These are phyloP conservation scores for Apotomis turbidana DNA, from an alignment of 2,888 invertebrate species.

Conservation along the genomic window DNA sequence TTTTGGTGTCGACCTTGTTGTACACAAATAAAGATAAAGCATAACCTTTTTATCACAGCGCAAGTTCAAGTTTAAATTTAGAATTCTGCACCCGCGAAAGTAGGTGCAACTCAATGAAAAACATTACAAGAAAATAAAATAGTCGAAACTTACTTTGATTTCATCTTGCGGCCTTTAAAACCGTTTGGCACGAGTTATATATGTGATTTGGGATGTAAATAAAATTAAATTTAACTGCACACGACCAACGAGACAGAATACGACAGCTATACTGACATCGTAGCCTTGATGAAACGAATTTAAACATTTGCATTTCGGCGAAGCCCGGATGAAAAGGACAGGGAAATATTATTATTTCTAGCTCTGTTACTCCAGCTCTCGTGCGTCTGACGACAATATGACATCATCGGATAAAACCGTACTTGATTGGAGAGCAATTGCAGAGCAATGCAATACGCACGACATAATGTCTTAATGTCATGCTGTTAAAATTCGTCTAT, in stretches of 20 bases:
- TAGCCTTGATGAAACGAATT: not conserved
- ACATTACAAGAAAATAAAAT: not conserved
- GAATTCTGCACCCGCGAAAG: no score
- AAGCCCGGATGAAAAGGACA: not conserved
- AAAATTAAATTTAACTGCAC: not conserved
- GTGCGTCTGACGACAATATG: not conserved
- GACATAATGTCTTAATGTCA: no score
- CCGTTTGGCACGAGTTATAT: not conserved
- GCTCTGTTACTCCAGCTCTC: not conserved
- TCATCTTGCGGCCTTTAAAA: not conserved
- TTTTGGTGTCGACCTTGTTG: no score
- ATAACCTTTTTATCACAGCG: no score
- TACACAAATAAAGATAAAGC: no score
- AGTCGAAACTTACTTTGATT: constrained; percentile 4
- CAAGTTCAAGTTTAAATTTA: no score
- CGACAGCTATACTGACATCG: not conserved
- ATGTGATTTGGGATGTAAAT: not conserved
- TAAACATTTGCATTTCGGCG: not conserved
- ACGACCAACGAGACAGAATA: not conserved
- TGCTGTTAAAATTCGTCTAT: no score
- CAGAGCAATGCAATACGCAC: not conserved
- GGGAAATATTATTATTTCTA: not conserved
- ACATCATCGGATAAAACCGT: not conserved
- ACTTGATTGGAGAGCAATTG: not conserved
- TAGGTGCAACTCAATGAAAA: no score